Evolutionary conservation across 2,888 invertebrate genomes (phyloP).

Genomic region (Nowickia ferox): DNA sequence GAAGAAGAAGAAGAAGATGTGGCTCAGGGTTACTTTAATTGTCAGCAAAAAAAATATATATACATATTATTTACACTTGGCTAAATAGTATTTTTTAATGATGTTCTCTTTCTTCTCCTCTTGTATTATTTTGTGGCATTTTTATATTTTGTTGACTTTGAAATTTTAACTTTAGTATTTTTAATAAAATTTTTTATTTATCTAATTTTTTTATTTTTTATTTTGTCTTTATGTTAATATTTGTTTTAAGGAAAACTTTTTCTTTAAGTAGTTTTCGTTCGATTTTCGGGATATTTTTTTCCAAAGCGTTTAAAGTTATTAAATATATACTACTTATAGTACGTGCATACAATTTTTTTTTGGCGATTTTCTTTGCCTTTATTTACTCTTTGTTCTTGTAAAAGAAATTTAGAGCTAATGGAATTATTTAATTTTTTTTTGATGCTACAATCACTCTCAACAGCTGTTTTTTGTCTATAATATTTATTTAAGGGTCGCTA

Average conservation of each 20-base stretch:
- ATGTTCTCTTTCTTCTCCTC: slow-evolving; percentile 28
- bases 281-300: slow-evolving; percentile 34
- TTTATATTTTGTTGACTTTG: slow-evolving; percentile 30
- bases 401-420: slow-evolving; percentile 81
- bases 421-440: slow-evolving; percentile 79
- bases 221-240: slow-evolving; percentile 54
- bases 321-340: slow-evolving; percentile 43
- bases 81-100: slow-evolving; percentile 56
- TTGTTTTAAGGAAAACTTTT: slow-evolving; percentile 66
- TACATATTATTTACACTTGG: slow-evolving; percentile 51
- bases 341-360: slow-evolving; percentile 13
- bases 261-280: slow-evolving; percentile 71
- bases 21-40: slow-evolving; percentile 68
- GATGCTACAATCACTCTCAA: slow-evolving; percentile 56
- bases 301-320: slow-evolving; percentile 62
- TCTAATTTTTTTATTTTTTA: slow-evolving; percentile 6
- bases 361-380: slow-evolving; percentile 61
- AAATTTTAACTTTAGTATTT: slow-evolving; percentile 35
- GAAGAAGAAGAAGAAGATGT: slow-evolving; percentile 25
- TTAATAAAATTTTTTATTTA: slow-evolving; percentile 31
- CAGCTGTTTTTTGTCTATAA: slow-evolving; percentile 54
- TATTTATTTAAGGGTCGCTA: slow-evolving; percentile 56
- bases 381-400: slow-evolving; percentile 81
- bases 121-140: slow-evolving; percentile 5
- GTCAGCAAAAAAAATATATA: slow-evolving; percentile 27